These are phyloP conservation scores for Lepisosteus osseus DNA, from an alignment of 2,113 vertebrate genomes.

Conservation along the genomic window DNA sequence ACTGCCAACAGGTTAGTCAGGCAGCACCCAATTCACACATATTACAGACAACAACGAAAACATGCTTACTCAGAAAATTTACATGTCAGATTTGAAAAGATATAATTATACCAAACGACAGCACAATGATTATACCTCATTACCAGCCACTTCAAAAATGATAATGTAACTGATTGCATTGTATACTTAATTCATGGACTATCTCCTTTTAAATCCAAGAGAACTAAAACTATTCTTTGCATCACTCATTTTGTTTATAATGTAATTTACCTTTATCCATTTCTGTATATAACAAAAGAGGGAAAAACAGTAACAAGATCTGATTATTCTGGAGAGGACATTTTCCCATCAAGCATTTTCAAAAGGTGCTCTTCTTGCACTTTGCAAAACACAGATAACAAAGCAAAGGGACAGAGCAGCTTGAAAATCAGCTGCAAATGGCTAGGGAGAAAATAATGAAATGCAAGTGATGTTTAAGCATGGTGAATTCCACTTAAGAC, in stretches of 20 bases:
- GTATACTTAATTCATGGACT: constrained; percentile 12
- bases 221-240: background rate
- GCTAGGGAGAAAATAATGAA: background rate
- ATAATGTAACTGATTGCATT: constrained; percentile 5
- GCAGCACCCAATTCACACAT: too few species aligned
- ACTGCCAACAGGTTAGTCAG: too few species aligned
- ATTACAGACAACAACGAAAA: background rate
- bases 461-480: background rate
- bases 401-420: background rate
- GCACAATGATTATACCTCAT: background rate
- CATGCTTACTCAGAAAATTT: background rate
- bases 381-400: background rate
- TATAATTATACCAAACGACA: background rate
- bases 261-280: background rate
- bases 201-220: background rate
- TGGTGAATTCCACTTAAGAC: too few species aligned
- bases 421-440: background rate
- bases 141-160: constrained; percentile 11
- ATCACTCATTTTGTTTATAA: constrained; percentile 9
- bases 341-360: background rate
- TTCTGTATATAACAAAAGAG: background rate
- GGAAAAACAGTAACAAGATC: constrained; percentile 2
- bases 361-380: background rate
- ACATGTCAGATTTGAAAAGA: constrained; percentile 8
- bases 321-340: background rate